Conservation (phyloP, 2,797 vertebrate genomes). For the Coreius guichenoti region DNA sequence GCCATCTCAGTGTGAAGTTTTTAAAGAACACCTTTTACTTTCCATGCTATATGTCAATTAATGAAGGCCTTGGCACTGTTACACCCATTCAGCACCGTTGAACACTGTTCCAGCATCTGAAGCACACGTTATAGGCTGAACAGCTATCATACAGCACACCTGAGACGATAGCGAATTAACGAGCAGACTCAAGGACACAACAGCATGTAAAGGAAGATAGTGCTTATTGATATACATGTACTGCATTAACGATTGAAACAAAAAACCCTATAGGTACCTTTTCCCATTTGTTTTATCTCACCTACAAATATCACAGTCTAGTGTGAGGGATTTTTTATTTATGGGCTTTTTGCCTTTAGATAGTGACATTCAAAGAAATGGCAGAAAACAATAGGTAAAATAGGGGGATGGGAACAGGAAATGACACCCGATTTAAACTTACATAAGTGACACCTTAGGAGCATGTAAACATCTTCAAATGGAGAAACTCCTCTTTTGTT, state of each 20-base stretch:
- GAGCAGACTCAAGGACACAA: conserved; percentile 36
- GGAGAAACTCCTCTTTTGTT: not conserved
- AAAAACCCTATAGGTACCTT: not conserved
- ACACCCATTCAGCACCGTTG: not conserved
- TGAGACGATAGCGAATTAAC: conserved; percentile 17
- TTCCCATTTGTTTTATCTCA: not conserved
- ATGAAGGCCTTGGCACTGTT: conserved; percentile 3
- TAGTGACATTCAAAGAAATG: not conserved
- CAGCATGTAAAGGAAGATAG: conserved; percentile 23
- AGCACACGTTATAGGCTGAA: not conserved
- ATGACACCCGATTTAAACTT: not conserved
- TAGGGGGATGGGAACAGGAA: not conserved
- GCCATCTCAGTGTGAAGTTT: not conserved
- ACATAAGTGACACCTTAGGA: not conserved
- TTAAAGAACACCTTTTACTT: not conserved
- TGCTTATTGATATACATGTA: conserved; percentile 26
- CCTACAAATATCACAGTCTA: conserved; percentile 1
- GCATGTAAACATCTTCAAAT: not conserved
- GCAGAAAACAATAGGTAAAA: not conserved
- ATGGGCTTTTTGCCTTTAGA: not conserved
- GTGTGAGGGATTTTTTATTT: conserved; percentile 10
- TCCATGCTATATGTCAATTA: conserved; percentile 8
- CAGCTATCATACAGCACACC: conserved; percentile 15
- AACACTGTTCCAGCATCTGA: not conserved
- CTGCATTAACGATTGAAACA: not conserved